Conservation (phyloP, 1,140 invertebrate genomes). For the Dolichoris vasculosae region DNA sequence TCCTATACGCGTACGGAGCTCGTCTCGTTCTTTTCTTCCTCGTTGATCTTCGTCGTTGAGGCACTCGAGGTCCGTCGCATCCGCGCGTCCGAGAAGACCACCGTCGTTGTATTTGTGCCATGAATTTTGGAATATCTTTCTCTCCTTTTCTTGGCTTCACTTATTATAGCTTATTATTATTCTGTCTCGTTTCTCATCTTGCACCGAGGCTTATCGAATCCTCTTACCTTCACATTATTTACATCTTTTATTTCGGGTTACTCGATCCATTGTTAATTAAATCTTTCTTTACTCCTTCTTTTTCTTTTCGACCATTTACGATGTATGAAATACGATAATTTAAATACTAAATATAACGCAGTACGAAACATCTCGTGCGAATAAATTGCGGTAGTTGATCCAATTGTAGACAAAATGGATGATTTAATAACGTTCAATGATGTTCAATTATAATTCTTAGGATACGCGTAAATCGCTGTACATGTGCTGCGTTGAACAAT, state of each 20-base stretch:
- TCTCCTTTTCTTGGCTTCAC: conserved; percentile 15
- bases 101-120: conserved; percentile 52
- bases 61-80: not conserved
- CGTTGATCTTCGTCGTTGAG: not conserved
- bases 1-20: not conserved
- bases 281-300: not conserved
- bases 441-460: no score
- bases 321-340: no score
- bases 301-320: not conserved
- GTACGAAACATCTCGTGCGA: no score
- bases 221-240: not conserved
- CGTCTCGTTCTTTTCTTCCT: not conserved
- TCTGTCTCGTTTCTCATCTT: not conserved
- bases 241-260: not conserved
- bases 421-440: no score
- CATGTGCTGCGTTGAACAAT: no score
- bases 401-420: no score
- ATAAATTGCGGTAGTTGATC: no score
- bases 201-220: not conserved
- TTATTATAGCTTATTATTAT: conserved; percentile 44
- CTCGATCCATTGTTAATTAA: not conserved
- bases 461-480: no score
- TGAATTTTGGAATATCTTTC: conserved; percentile 53
- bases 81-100: conserved; percentile 44
- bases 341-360: no score